Evolutionary conservation across 2,113 vertebrate species (phyloP), one percentile per base, ranked within the genome.

Genomic region (Nymphicus hollandicus): DNA sequence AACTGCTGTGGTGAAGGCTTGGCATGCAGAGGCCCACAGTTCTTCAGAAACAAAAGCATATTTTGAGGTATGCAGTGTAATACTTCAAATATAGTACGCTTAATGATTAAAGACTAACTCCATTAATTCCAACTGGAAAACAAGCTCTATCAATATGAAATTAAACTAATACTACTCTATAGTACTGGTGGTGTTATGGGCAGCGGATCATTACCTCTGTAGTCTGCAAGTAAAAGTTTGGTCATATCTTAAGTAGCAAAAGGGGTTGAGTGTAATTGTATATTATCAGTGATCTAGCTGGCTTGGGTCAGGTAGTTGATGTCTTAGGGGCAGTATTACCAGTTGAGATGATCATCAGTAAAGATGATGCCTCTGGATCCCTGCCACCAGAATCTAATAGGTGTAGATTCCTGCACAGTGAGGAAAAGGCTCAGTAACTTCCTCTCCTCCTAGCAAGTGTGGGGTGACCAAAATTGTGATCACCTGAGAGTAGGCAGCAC

Each of bases 31-130:
- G 73, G 61, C 69, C 50, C 46, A 44, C 29, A 83, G 70, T 73
- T 91, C 52, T 25, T 93, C 39, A 76, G 92, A 86, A 72, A 89
- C 91, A 29, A 96, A 81, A 83, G 88, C 63, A 19, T 95, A 95
- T 58, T 90, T 97, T 92, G 88, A 93, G 83, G 97, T 97, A 97
- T 61, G 91, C 20, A 43, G n/a, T 78, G 49, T 24, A 58, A 52
- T 39, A 68, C 27, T 50, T 58, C 31, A 68, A 79, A 68, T 64
- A 33, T 17, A 52, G 39, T 69, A 64, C 50, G 9, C 43, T 39
- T 29, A 27, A 1, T 41, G 53, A 17, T 55, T 89, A 55, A 68
- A 55, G 8, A 49, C 43, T 63, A 71, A 33, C 25, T 77, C 17
- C 3, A 10, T 56, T 73, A 84, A 89, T 71, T 72, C 56, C 35